Evolutionary conservation across 2,888 invertebrate genomes (phyloP), one percentile per base, ranked within the genome.

Genomic region (Tricholauxania praeusta): DNA sequence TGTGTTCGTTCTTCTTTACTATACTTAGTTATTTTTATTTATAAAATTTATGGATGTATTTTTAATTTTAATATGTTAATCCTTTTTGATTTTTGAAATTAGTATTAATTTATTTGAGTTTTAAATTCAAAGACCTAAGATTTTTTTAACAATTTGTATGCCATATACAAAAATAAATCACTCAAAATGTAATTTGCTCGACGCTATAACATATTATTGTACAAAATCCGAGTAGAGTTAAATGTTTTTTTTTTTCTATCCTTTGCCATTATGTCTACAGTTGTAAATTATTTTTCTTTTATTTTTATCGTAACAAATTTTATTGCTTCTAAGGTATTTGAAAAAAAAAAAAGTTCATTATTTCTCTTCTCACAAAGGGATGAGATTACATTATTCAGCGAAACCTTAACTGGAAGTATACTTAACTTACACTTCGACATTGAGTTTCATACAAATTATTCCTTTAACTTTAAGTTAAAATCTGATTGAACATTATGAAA

Each of bases 271-370:
- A 53, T 64, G 12, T 75, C 72, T 77, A 22, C 22, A 22, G 22
- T 77, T 73, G 67, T 66, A 65, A 65, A 75, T 75, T 22, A 22
- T 22, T 22, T 22, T 22, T 22, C 22, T 22, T 74, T 78, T 76
- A 72, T 76, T 79, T 76, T 78, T 80, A n/a, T n/a, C 78, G 80
- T 82, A 82, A 83, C 80, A 83, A 82, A 82, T 79, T 81, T 80
- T 84, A 81, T 82, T 83, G 80, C 81, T 80, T 83, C 64, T 83
- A 83, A 83, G 83, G 82, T 83, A 83, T 83, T 83, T 83, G 78
- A 82, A 81, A 28, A 28, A 28, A 28, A 28, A 28, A 28, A 28
- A 28, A 3, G 1, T 22, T 22, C 22, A 22, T 22, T 22, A 22
- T 3, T 22, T 22, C 22, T 22, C 4, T 28, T 4, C 28, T 4